A percentile compares a stretch with the other conserved stretches of the same genome.
These are phyloP conservation scores for Hippocampus barbouri DNA, from an alignment of 2,113 vertebrate species.

Conservation along the genomic window DNA sequence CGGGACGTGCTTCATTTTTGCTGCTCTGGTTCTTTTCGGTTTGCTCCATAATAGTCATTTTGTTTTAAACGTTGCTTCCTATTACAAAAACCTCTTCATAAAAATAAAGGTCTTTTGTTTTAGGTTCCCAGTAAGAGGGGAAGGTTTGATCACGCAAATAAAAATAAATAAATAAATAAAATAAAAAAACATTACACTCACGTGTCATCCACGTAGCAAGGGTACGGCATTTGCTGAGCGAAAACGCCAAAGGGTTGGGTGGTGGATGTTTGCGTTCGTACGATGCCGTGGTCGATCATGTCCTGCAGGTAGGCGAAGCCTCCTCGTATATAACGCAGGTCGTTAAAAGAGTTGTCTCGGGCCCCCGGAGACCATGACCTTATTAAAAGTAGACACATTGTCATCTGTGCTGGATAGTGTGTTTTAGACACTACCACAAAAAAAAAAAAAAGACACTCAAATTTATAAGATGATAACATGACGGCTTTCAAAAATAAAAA, in stretches of 20 bases:
- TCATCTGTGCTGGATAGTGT: conserved; percentile 25
- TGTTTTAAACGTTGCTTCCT: too few species aligned
- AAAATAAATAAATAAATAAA: background rate
- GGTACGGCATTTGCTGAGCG: conserved; percentile 95
- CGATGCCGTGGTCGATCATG: conserved; percentile 87
- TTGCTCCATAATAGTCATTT: too few species aligned
- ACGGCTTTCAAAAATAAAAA: background rate
- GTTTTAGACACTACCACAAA: background rate
- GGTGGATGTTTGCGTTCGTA: conserved; percentile 74
- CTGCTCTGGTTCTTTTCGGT: too few species aligned
- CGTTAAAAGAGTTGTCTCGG: conserved; percentile 85
- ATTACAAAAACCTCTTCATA: too few species aligned
- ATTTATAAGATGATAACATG: background rate
- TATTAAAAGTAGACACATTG: conserved; percentile 52
- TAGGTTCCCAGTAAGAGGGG: too few species aligned
- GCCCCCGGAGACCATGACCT: conserved; percentile 94
- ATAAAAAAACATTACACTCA: conserved; percentile 67
- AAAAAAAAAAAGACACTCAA: background rate
- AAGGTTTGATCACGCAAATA: background rate
- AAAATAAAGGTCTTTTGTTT: too few species aligned
- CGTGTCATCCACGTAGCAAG: conserved; percentile 90
- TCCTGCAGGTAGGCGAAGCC: conserved; percentile 94
- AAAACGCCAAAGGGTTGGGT: conserved; percentile 84
- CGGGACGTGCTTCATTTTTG: too few species aligned
- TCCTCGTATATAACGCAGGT: conserved; percentile 91